A percentile compares a stretch with the other conserved stretches of the same genome.
These are phyloP conservation scores for Ichneumoninae sp. DNA, from an alignment of 2,888 invertebrate genomes.

Conservation along the genomic window DNA sequence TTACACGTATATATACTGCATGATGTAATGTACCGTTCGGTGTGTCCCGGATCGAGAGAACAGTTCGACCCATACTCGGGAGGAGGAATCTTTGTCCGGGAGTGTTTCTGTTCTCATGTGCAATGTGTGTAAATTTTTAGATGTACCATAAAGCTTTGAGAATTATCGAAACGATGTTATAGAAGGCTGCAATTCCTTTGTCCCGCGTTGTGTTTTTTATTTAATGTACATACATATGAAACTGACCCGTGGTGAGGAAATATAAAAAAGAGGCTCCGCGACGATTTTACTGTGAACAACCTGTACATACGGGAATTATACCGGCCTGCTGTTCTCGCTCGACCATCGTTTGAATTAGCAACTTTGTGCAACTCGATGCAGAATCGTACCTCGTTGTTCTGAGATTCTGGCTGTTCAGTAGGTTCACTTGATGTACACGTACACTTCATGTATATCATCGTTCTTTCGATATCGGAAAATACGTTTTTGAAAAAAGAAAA, in stretches of 20 bases:
- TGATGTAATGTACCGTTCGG: slow-evolving; percentile 41
- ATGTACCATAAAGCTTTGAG: slow-evolving; percentile 41
- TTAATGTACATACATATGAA: slow-evolving; percentile 26
- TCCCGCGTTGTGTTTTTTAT: slow-evolving; percentile 26
- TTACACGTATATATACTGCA: slow-evolving; percentile 40
- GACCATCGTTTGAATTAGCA: slow-evolving; percentile 46
- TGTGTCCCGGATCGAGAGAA: slow-evolving; percentile 15
- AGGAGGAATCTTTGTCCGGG: background rate
- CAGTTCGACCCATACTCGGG: background rate
- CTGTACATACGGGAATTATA: slow-evolving; percentile 35
- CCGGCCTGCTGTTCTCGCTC: slow-evolving; percentile 18
- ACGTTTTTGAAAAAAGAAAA: background rate
- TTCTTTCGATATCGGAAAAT: background rate
- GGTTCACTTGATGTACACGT: too few species aligned
- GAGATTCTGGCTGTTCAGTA: slow-evolving; percentile 27
- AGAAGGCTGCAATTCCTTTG: slow-evolving; percentile 36
- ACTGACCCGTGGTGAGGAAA: slow-evolving; percentile 7
- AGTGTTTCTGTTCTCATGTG: slow-evolving; percentile 1
- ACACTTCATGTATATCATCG: background rate
- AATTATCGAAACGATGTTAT: slow-evolving; percentile 38
- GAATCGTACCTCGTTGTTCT: slow-evolving; percentile 32
- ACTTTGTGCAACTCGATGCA: slow-evolving; percentile 5
- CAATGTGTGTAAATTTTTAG: slow-evolving; percentile 52
- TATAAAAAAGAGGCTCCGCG: slow-evolving; percentile 19
- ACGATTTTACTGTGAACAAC: background rate